Evolutionary conservation across 2,797 vertebrate genomes (phyloP).

Genomic region (Aselliscus stoliczkanus): DNA sequence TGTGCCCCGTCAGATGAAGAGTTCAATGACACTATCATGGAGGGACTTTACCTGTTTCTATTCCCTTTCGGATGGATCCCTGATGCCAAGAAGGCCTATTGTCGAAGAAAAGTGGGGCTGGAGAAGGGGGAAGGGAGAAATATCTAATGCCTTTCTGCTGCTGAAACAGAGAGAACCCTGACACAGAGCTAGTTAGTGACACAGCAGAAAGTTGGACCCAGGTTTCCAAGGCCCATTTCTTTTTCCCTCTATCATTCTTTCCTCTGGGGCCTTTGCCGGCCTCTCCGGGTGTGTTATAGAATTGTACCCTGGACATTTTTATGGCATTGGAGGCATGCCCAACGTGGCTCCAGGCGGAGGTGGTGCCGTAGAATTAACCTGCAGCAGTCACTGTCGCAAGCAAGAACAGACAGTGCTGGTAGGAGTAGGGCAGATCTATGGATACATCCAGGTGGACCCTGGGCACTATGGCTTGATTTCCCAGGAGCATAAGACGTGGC

Average conservation of each 20-base stretch:
- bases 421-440: not conserved
- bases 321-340: not conserved
- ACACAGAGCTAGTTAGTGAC: not conserved
- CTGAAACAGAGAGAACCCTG: not conserved
- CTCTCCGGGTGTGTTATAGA: not conserved
- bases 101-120: not conserved
- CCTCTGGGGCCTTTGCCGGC: not conserved
- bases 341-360: not conserved
- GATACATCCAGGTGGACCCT: not conserved
- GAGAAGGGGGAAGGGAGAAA: not conserved
- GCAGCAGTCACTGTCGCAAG: not conserved
- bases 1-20: fast-evolving
- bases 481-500: not conserved
- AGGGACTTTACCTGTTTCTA: not conserved
- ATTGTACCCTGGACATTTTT: not conserved
- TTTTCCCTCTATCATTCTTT: not conserved
- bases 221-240: not conserved
- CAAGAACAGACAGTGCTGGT: not conserved
- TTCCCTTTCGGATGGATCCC: not conserved
- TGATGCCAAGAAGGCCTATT: not conserved
- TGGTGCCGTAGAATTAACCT: fast-evolving
- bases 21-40: fast-evolving
- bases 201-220: not conserved
- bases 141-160: not conserved
- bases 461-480: not conserved